Percentiles rank a stretch among this genome's conserved stretches.
These are phyloP conservation scores for Osmerus mordax DNA, from an alignment of 2,113 vertebrate species.

Conservation along the genomic window DNA sequence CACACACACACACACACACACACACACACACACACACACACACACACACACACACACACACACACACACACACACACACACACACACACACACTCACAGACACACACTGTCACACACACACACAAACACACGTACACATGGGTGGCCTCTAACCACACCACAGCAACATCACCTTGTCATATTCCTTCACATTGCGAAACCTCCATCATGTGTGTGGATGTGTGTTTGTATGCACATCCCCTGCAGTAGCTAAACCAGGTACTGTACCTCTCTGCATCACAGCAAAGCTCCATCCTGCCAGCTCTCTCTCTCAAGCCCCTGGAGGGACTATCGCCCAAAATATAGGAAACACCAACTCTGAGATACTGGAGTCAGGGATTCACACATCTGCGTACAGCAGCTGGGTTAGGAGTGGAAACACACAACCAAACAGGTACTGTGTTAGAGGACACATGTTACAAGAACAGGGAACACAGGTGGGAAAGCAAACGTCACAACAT, in stretches of 20 bases:
- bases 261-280: slow-evolving; percentile 59
- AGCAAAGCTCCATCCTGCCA: slow-evolving; percentile 60
- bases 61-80: background rate
- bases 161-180: too few relatives aligned
- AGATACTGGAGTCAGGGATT: background rate
- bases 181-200: too few relatives aligned
- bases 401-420: background rate
- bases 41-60: background rate
- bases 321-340: slow-evolving; percentile 31
- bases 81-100: background rate
- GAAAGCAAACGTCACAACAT: too few relatives aligned
- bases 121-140: background rate
- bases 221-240: slow-evolving; percentile 29
- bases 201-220: slow-evolving; percentile 9
- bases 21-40: background rate
- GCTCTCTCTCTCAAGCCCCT: slow-evolving; percentile 43
- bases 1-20: background rate
- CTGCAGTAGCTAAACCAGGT: slow-evolving; percentile 56
- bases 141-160: too few relatives aligned
- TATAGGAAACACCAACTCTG: background rate
- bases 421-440: background rate
- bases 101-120: background rate
- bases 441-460: background rate
- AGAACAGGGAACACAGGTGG: too few relatives aligned
- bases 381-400: background rate